Evolutionary conservation across 2,888 invertebrate species (phyloP).

Genomic region (Campoplex capitator): DNA sequence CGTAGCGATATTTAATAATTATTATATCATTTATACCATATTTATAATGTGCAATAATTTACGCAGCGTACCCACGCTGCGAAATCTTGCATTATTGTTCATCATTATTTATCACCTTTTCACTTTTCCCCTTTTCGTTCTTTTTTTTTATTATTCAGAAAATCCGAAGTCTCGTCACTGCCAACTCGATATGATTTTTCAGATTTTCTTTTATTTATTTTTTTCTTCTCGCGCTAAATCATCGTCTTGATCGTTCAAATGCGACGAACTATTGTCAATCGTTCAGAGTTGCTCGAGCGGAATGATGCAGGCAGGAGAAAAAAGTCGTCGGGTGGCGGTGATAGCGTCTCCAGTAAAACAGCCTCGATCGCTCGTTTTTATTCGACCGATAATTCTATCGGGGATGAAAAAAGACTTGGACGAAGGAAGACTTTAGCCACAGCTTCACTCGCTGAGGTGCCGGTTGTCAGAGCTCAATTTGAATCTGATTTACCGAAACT

Average conservation of each 20-base stretch:
- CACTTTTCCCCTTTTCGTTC: background rate
- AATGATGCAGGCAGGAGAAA: conserved; percentile 24
- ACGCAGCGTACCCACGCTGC: conserved; percentile 70
- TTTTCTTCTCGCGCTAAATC: background rate
- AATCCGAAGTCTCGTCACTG: background rate
- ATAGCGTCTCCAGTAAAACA: background rate
- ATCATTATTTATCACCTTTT: background rate
- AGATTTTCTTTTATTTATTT: background rate
- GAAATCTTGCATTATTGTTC: conserved; percentile 13
- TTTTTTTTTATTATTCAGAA: background rate
- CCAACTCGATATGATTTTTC: background rate
- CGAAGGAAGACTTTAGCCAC: conserved; percentile 73
- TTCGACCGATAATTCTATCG: conserved; percentile 14
- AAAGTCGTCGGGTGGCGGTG: conserved; percentile 15
- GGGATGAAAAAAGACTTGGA: background rate
- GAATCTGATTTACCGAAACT: conserved; percentile 81
- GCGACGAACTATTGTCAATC: conserved; percentile 49
- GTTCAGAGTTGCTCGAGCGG: conserved; percentile 58
- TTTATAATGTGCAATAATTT: conserved; percentile 82
- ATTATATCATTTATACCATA: conserved; percentile 70
- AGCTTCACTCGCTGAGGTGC: conserved; percentile 71
- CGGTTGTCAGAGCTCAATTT: conserved; percentile 77
- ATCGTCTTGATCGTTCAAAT: background rate
- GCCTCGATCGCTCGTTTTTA: background rate
- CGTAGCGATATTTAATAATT: conserved; percentile 18